These are phyloP conservation scores for Micoletzkya japonica DNA, from an alignment of 2,888 invertebrate genomes.

Conservation along the genomic window DNA sequence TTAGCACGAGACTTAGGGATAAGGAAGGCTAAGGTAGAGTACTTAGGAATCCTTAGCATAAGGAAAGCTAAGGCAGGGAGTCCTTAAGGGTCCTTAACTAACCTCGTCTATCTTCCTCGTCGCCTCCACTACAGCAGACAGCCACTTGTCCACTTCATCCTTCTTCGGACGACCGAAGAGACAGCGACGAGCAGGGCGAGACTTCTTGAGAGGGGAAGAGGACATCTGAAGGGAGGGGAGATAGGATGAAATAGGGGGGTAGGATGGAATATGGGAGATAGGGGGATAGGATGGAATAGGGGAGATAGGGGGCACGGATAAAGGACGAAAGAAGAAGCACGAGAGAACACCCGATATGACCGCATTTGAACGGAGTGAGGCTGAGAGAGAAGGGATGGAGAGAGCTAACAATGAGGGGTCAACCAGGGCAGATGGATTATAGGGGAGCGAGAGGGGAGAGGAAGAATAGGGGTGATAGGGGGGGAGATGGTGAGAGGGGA, in stretches of 20 bases:
- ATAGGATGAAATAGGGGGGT: too few relatives aligned
- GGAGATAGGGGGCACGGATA: neutral
- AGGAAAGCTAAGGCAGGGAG: too few relatives aligned
- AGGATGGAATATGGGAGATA: neutral
- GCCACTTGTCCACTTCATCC: neutral
- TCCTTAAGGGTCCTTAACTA: too few relatives aligned
- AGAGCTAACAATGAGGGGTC: slow-evolving; percentile 14
- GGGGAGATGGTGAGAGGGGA: neutral
- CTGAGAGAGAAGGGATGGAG: neutral
- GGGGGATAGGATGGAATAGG: slow-evolving; percentile 3
- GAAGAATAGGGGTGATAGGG: neutral
- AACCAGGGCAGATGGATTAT: slow-evolving; percentile 3
- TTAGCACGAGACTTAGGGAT: too few relatives aligned
- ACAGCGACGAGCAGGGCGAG: slow-evolving; percentile 12
- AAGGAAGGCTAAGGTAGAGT: too few relatives aligned
- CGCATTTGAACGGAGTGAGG: slow-evolving; percentile 4
- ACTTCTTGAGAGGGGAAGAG: slow-evolving; percentile 5
- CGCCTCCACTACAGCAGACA: neutral
- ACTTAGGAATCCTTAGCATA: too few relatives aligned
- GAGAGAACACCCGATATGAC: neutral
- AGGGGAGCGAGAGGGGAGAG: neutral
- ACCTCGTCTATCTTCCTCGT: neutral
- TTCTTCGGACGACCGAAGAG: slow-evolving; percentile 9
- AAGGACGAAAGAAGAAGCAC: neutral
- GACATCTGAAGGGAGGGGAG: slow-evolving; percentile 8